Base-by-base conservation (phyloP, 2,113 vertebrate genomes). In the Toxostoma redivivum region DNA sequence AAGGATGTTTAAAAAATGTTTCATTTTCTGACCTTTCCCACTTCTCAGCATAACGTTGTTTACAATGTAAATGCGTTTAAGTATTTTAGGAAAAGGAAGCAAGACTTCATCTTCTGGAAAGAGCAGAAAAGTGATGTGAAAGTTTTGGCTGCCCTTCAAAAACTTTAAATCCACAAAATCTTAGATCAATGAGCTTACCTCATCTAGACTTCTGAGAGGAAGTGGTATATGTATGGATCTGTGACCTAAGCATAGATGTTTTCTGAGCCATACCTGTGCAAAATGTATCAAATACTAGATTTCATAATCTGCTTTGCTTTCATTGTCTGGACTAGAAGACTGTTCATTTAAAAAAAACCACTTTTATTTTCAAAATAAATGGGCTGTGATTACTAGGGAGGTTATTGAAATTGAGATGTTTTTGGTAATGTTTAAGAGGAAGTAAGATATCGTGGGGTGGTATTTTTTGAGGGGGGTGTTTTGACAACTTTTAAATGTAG, bases 61-160 rank as follows among this genome's bases (percentile, higher is more conserved):
- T 94, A 79, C 45, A 77, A 81, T 87, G 92, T 92, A 97, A 97
- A 82, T 92, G 50, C 7, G 1, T 88, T 96, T 78, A 92, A 88
- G 20, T 92, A 93, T 76, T 94, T 78, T 72, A 88, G 76, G 74
- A 93, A 95, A 35, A 97, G 87, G 69, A 93, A 82, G 21, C 40
- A 94, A 87, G 74, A 72, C 81, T 69, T 94, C 56, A 83, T 7
- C 48, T 90, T 95, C 56, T 57, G 67, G 86, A 83, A 87, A 74
- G 31, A 95, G 54, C 9, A 90, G 89, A 88, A 95, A 96, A 95
- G 92, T 22, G 14, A 97, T 95, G 71, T 83, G 86, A 82, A 97
- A 89, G 23, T 95, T 92, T 86, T 97, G 97, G 96, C 95, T 97
- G 91, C 69, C 95, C 96, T 98, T 98, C 95, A 98, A 70, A 92